Base-by-base conservation (phyloP, 2,888 invertebrate genomes). In the Tetragonula carbonaria region DNA sequence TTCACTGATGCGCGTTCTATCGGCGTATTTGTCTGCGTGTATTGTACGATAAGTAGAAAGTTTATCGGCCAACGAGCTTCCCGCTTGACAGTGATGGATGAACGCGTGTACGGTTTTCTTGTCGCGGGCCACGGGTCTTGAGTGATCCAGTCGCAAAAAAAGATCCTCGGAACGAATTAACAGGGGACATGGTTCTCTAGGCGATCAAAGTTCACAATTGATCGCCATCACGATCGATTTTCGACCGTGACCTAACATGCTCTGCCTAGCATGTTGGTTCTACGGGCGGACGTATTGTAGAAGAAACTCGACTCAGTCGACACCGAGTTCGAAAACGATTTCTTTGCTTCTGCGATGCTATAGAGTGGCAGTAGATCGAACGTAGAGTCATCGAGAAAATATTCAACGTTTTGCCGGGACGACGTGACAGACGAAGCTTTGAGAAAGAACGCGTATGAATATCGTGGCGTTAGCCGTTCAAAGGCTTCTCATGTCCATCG, bases 41-140 rank as follows among this genome's bases (percentile, higher is more conserved):
- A 65, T 66, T 59, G 78, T 53, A 57, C 73, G 85, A 76, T 86
- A 81, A 78, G 73, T 86, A 84, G 85, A 84, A 80, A 86, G 86
- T 84, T 81, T 86, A 80, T 84, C 85, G 79, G 63, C 21, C 65
- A 45, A 67, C 78, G 70, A 70, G 74, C 65, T 77, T 28, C 59
- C 28, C 59, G 51, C 18, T 59, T 68, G 85, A 86, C 86, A 81
- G 73, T 84, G 85, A 80, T 81, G 74, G 85, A 84, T 84, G 81
- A 81, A 62, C 78, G 13, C 18, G 73, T 23, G 66, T 55, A 72
- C 78, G 65, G 68, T 74, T 57, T 84, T 80, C 74, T 67, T 74
- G 68, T 57, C 74, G 59, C 23, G 28, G 18, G 57, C 23, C 74
- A 62, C 57, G 59, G 50, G 38, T 33, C 21, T 70, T 23, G 57